Evolutionary conservation across 2,888 invertebrate species (phyloP), one percentile per base, ranked within the genome.

Genomic region (Tenthredo scrophulariae): DNA sequence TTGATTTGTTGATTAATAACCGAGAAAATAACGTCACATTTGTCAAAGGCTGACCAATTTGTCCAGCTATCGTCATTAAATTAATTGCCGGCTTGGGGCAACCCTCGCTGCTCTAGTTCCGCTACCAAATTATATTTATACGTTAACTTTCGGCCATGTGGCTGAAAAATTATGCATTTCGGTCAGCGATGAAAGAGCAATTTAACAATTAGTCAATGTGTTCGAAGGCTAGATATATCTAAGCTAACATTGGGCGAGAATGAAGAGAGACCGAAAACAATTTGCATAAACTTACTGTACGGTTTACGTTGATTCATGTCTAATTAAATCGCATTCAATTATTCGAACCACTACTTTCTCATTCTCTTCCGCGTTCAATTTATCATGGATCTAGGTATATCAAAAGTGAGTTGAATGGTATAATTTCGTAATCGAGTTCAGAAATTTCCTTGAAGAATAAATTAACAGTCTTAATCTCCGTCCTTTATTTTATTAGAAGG

Each of bases 121-220:
- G 43, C 22, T 26, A 29, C 15, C n/a, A 43, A 40, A 70, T 70
- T 43, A 26, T 43, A 22, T 40, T 43, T 43, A 70, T 33, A 74
- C 22, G 70, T 43, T 37, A 72, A 72, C 40, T 74, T 74, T 74
- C 43, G 43, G 72, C 43, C 43, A 62, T 50, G 26, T 62, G 80
- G 80, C 18, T 22, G 62, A 80, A 62, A 62, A 46, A 70, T 83
- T 83, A 83, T 83, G 46, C 29, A 83, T 67, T 62, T 13, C 83
- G 83, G 67, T 83, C 65, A 83, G 67, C 67, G 83, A 67, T 46
- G 83, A 67, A 70, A 83, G 6, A 67, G 18, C 83, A 83, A 83
- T 83, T 83, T 83, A 46, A 65, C 67, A 70, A 83, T 83, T 83
- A 46, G 67, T 67, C 50, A 67, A 62, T 22, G 67, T 83, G 18